Evolutionary conservation across 2,113 vertebrate species (phyloP).

Genomic region (Sardina pilchardus): DNA sequence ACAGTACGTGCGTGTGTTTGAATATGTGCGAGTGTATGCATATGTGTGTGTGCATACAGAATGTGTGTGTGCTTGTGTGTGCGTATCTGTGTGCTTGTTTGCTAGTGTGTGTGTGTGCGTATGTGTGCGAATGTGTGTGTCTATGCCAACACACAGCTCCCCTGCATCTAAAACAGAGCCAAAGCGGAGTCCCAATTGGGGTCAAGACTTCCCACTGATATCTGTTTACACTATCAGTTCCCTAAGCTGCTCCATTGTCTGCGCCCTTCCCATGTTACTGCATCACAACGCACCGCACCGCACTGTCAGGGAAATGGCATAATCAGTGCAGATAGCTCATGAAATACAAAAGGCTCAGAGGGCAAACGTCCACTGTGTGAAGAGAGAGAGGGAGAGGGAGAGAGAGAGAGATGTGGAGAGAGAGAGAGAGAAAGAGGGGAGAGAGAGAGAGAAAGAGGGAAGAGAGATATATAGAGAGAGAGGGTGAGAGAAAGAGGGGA

Average conservation of each 20-base stretch:
- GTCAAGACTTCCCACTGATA: neutral
- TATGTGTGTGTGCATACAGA: too few relatives aligned
- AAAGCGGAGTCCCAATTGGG: neutral
- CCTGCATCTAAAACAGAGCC: neutral
- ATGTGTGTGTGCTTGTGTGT: too few relatives aligned
- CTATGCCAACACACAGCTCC: neutral
- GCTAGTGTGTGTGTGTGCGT: too few relatives aligned
- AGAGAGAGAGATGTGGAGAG: neutral
- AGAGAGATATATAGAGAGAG: slow-evolving; percentile 4
- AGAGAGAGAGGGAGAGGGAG: neutral
- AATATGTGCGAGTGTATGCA: too few relatives aligned
- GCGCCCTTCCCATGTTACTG: neutral
- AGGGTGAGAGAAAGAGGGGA: slow-evolving; percentile 4
- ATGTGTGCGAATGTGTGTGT: neutral
- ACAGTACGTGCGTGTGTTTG: too few relatives aligned
- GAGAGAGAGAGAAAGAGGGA: slow-evolving; percentile 19
- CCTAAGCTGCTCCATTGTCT: neutral
- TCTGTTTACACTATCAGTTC: neutral
- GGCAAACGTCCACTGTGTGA: neutral
- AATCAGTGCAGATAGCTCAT: neutral
- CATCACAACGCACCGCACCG: neutral
- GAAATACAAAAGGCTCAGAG: neutral
- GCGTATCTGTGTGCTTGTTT: too few relatives aligned
- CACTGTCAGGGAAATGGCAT: neutral
- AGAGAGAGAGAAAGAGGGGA: slow-evolving; percentile 13